Base-by-base conservation (phyloP, 30 jellyfish, hydroid and myxozoan species). In the Phacellophora camtschatica region DNA sequence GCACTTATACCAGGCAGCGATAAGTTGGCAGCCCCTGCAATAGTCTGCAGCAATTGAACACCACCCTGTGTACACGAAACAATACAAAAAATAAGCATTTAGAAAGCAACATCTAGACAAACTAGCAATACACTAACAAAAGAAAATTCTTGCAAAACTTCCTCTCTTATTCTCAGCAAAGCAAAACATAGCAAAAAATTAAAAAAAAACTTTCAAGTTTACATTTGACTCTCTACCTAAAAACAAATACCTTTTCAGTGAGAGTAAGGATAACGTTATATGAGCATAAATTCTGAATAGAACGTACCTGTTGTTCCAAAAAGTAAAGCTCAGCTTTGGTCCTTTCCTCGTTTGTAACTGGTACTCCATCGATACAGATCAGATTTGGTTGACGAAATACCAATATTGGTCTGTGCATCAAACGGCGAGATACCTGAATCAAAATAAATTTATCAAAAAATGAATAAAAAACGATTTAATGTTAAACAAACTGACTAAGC, bases 241-340 rank as follows among this genome's bases (percentile, higher is more conserved):
- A n/a, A n/a, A n/a, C n/a, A n/a, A n/a, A n/a, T n/a, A n/a, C n/a
- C n/a, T n/a, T n/a, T n/a, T n/a, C n/a, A n/a, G n/a, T n/a, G n/a
- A n/a, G n/a, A n/a, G n/a, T n/a, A n/a, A n/a, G n/a, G n/a, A n/a
- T n/a, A n/a, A n/a, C n/a, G n/a, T n/a, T n/a, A n/a, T n/a, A n/a
- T n/a, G n/a, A n/a, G n/a, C n/a, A n/a, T n/a, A n/a, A n/a, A 49
- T 3, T 12, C n/a, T 5, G 62, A 12, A 41, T n/a, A 4, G 6
- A 5, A 39, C 84, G 15, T 59, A 90, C 98, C 88, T 85, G 97
- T 58, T 92, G 98, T 68, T 92, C 98, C 28, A 92, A 34, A 48
- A 92, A 92, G 83, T 85, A 80, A 7, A 92, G 59, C 66, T 92
- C 98, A 15, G 98, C 98, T 85, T 86, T 85, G 39, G 97, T 63